Evolutionary conservation across 2,113 vertebrate genomes (phyloP).

Genomic region (Rissa tridactyla): DNA sequence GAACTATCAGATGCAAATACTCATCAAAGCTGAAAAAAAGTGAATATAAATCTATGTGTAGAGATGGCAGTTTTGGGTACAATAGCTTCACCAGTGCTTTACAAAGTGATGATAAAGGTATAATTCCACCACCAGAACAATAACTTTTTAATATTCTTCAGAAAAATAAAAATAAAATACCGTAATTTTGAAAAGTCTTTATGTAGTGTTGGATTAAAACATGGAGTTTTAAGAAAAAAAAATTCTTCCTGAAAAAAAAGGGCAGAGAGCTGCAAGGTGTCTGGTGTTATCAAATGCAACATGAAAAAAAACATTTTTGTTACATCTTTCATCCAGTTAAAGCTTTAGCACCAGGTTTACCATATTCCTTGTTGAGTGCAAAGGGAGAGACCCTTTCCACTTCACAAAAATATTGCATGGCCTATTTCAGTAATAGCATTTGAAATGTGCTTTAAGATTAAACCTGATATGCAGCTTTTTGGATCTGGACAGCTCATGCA

Average conservation of each 20-base stretch:
- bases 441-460: neutral
- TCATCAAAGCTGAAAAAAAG: neutral
- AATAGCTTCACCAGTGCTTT: neutral
- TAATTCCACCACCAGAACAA: neutral
- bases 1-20: neutral
- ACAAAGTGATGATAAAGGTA: neutral
- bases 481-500: neutral
- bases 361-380: neutral
- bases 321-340: neutral
- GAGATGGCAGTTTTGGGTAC: neutral
- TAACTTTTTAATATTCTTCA: neutral
- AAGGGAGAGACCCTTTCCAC: neutral
- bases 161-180: neutral
- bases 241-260: neutral
- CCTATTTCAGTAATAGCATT: neutral
- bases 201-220: neutral
- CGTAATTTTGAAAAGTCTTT: neutral
- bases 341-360: neutral
- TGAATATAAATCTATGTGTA: neutral
- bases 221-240: neutral
- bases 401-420: neutral
- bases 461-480: neutral
- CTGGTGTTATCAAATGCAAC: neutral
- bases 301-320: accelerated
- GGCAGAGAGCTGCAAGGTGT: neutral